Base-by-base conservation (phyloP, 2,113 vertebrate genomes). In the Trinectes maculatus region DNA sequence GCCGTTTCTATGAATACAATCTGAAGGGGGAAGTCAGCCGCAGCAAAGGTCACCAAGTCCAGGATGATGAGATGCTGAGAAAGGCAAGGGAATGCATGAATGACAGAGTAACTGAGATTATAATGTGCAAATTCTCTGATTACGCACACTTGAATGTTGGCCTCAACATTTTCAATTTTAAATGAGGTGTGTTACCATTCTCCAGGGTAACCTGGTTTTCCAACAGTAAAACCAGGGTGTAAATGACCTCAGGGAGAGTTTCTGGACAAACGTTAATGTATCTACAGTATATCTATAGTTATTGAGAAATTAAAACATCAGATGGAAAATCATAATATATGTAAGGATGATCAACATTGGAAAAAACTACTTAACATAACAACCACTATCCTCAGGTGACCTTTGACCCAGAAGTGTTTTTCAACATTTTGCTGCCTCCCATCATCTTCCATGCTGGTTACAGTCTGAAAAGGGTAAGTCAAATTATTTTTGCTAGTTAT, bases 371-470 rank as follows among this genome's bases (percentile, higher is more conserved):
- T n/a, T n/a, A n/a, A n/a, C n/a, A n/a, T n/a, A n/a, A n/a, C 19
- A 37, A 34, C 72, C 46, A 24, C 9, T 82, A 21, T 82, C 31
- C 51, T 70, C 85, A 99, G 97, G 95, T 98, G 85, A 99, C 96
- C 70, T 99, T 99, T 93, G 96, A 99, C 85, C 95, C 97, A 4
- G 98, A 99, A 84, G 96, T 99, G 40, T 99, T 99, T 91, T 99
- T 99, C 94, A 99, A 99, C 88, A 98, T 99, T 85, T 92, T 99
- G 85, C 94, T 99, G 82, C 98, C 98, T 80, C 98, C 98, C 21
- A 98, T 99, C 86, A 99, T 99, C 92, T 99, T 99, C 90, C 96
- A 99, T 44, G 98, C 98, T 15, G 98, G 98, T 71, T 99, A 99
- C 89, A 98, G 97, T 89, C 92, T 99, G 40, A 98, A 99, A 92